A percentile compares a stretch with the other conserved stretches of the same genome.
phyloP scores from a whole-genome alignment of 2,888 invertebrate genomes.

The Polymixis lichenea region DNA sequence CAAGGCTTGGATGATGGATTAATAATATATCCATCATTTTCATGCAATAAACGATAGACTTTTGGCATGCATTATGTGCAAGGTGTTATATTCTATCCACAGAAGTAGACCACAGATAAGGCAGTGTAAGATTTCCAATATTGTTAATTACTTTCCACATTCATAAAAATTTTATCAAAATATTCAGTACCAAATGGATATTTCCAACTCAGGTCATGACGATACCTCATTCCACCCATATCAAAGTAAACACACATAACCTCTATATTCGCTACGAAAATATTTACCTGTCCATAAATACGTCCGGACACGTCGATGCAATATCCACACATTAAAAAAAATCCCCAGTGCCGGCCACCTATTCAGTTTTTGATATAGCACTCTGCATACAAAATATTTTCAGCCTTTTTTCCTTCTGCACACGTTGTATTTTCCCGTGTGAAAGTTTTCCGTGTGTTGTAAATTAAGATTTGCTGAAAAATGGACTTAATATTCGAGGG shows the following conservation, averaged over 20 bases:
- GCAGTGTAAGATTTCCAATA: neutral
- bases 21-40: slow-evolving; percentile 23
- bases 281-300: slow-evolving; percentile 82
- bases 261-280: slow-evolving; percentile 60
- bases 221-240: slow-evolving; percentile 18
- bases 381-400: slow-evolving; percentile 48
- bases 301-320: slow-evolving; percentile 76
- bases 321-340: slow-evolving; percentile 84
- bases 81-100: neutral
- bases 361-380: slow-evolving; percentile 75
- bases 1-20: neutral
- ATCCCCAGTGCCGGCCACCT: slow-evolving; percentile 78
- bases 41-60: slow-evolving; percentile 15
- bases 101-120: neutral
- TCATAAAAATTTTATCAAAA: neutral
- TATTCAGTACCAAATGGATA: neutral
- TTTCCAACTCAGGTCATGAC: slow-evolving; percentile 7
- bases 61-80: neutral
- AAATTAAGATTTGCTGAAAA: slow-evolving; percentile 47
- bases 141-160: neutral
- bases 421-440: slow-evolving; percentile 57
- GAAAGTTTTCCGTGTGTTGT: slow-evolving; percentile 22
- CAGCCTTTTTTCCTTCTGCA: neutral
- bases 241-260: slow-evolving; percentile 37
- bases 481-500: slow-evolving; percentile 34